Conservation (phyloP, 2,113 vertebrate species). For the Plotosus lineatus region DNA sequence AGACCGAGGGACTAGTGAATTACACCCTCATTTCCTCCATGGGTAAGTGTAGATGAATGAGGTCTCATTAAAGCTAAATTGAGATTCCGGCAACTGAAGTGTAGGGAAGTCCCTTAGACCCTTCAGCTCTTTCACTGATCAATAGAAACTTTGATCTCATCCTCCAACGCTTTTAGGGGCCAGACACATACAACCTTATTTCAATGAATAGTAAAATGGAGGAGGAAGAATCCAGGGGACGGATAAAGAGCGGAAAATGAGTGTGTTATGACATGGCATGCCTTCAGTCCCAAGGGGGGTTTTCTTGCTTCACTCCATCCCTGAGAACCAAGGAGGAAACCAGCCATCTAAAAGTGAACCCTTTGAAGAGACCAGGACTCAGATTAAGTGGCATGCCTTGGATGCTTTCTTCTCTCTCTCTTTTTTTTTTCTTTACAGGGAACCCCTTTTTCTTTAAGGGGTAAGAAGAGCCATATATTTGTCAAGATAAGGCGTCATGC, state of each 20-base stretch:
- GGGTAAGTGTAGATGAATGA: constrained; percentile 46
- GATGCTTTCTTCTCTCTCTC: constrained; percentile 67
- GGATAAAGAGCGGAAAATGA: constrained; percentile 73
- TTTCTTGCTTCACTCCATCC: constrained; percentile 65
- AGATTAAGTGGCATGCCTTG: constrained; percentile 69
- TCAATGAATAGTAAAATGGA: constrained; percentile 65
- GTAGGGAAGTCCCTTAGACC: constrained; percentile 52
- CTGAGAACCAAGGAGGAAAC: constrained; percentile 68
- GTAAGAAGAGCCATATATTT: constrained; percentile 39
- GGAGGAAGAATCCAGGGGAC: constrained; percentile 67
- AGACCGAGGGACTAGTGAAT: constrained; percentile 27
- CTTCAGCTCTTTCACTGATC: constrained; percentile 58
- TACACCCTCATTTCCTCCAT: constrained; percentile 31
- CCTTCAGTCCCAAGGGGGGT: constrained; percentile 74
- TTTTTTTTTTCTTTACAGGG: constrained; percentile 50
- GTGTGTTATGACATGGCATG: constrained; percentile 71
- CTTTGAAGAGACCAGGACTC: constrained; percentile 73
- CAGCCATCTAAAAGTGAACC: constrained; percentile 59
- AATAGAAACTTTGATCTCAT: constrained; percentile 73
- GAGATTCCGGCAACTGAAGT: constrained; percentile 53
- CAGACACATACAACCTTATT: constrained; percentile 66
- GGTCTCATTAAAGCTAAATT: constrained; percentile 58
- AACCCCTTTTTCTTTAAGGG: constrained; percentile 44
- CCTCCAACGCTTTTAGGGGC: constrained; percentile 45
- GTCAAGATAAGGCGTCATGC: constrained; percentile 26